These are phyloP conservation scores for Stictocephala bisonia DNA, from an alignment of 2,888 invertebrate species.

Conservation along the genomic window DNA sequence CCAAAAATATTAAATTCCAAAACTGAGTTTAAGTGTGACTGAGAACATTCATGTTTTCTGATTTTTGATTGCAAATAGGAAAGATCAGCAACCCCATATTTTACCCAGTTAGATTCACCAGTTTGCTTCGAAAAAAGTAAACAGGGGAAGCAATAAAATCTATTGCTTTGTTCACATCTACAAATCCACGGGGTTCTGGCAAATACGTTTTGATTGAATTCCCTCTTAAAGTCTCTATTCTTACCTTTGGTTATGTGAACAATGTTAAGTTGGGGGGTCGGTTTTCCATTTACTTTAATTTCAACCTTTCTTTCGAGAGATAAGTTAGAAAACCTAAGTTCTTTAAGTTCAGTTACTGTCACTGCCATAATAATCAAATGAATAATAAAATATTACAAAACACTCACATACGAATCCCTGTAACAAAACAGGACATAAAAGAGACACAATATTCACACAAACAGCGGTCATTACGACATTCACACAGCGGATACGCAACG, in stretches of 20 bases:
- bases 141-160: slow-evolving; percentile 36
- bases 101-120: slow-evolving; percentile 26
- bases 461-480: too few species aligned
- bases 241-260: neutral
- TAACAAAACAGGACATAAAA: too few species aligned
- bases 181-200: slow-evolving; percentile 17
- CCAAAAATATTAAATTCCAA: slow-evolving; percentile 37
- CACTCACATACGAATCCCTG: too few species aligned
- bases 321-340: slow-evolving; percentile 4
- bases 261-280: slow-evolving; percentile 20
- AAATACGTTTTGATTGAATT: slow-evolving; percentile 14
- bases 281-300: slow-evolving; percentile 4
- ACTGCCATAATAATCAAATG: too few species aligned
- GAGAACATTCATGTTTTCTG: slow-evolving; percentile 30
- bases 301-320: neutral
- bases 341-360: too few species aligned
- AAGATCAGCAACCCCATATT: slow-evolving; percentile 23
- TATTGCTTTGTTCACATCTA: slow-evolving; percentile 35
- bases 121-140: slow-evolving; percentile 11
- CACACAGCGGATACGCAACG: too few species aligned
- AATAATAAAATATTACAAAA: too few species aligned
- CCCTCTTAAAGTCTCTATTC: neutral
- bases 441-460: too few species aligned
- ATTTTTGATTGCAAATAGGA: slow-evolving; percentile 31
- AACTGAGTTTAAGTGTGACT: slow-evolving; percentile 2